Evolutionary conservation across 2,113 vertebrate species (phyloP).

Genomic region (Aplodontia rufa): DNA sequence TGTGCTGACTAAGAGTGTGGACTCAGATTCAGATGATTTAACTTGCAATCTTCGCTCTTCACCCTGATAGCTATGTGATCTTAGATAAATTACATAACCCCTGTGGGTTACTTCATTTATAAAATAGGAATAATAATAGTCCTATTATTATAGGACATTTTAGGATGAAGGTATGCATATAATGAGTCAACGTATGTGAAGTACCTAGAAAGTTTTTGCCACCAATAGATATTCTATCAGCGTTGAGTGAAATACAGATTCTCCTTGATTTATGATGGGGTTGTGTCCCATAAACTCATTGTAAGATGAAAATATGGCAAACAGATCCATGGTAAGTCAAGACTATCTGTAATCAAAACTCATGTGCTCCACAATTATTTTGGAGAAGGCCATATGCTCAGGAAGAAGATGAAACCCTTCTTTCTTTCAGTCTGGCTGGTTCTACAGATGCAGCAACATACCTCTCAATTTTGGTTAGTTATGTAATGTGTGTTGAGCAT

Average conservation of each 20-base stretch:
- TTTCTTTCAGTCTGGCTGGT: background rate
- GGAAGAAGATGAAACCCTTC: background rate
- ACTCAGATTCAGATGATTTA: background rate
- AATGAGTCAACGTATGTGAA: background rate
- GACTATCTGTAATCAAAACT: background rate
- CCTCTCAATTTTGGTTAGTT: background rate
- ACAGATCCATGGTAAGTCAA: background rate
- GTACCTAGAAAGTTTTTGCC: background rate
- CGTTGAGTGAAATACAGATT: background rate
- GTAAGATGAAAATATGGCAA: background rate
- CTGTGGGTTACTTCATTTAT: background rate
- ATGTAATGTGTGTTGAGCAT: background rate
- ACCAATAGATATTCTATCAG: background rate
- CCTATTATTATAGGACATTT: background rate
- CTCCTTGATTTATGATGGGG: background rate
- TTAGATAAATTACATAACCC: background rate
- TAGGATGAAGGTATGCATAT: background rate
- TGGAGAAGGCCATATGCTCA: background rate
- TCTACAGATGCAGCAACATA: background rate
- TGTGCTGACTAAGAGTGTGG: background rate
- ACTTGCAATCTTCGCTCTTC: background rate
- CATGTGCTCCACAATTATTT: background rate
- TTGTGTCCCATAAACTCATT: background rate
- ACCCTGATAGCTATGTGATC: background rate
- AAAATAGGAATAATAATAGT: background rate